Evolutionary conservation across 1,140 invertebrate genomes (phyloP).

Genomic region (Papilio polyxenes): DNA sequence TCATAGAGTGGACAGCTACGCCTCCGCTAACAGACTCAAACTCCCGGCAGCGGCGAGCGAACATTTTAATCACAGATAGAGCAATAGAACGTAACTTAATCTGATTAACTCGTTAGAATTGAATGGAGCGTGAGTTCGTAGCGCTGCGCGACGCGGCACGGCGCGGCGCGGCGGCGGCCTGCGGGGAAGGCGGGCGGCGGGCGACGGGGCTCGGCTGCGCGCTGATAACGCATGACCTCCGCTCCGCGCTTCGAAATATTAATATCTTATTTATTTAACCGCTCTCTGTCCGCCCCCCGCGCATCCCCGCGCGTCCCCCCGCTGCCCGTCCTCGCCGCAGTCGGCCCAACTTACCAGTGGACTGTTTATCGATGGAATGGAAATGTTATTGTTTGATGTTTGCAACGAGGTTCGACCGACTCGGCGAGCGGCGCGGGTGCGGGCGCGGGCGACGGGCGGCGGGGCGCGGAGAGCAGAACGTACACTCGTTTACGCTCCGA

Average conservation of each 20-base stretch:
- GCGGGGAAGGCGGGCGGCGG: constrained; percentile 38
- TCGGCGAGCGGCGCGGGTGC: background rate
- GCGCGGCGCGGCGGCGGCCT: constrained; percentile 34
- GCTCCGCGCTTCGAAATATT: constrained; percentile 71
- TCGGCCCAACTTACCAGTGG: constrained; percentile 17
- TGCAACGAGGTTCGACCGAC: constrained; percentile 40
- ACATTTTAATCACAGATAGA: constrained; percentile 9
- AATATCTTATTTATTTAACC: constrained; percentile 70
- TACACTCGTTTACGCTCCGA: background rate
- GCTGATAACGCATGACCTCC: constrained; percentile 69
- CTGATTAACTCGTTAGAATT: background rate
- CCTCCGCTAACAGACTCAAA: too few species aligned
- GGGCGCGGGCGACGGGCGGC: background rate
- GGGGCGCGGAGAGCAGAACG: background rate
- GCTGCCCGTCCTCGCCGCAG: background rate
- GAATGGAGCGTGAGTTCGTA: constrained; percentile 17
- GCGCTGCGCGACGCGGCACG: constrained; percentile 38
- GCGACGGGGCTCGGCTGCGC: constrained; percentile 37
- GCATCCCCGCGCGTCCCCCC: constrained; percentile 14
- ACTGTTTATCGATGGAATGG: constrained; percentile 10
- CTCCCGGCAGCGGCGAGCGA: too few species aligned
- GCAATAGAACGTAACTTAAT: background rate
- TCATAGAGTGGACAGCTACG: too few species aligned
- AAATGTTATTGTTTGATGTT: constrained; percentile 44
- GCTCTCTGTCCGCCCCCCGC: constrained; percentile 40